These are phyloP conservation scores for Euphydryas editha DNA, from an alignment of 2,888 invertebrate species.

Conservation along the genomic window DNA sequence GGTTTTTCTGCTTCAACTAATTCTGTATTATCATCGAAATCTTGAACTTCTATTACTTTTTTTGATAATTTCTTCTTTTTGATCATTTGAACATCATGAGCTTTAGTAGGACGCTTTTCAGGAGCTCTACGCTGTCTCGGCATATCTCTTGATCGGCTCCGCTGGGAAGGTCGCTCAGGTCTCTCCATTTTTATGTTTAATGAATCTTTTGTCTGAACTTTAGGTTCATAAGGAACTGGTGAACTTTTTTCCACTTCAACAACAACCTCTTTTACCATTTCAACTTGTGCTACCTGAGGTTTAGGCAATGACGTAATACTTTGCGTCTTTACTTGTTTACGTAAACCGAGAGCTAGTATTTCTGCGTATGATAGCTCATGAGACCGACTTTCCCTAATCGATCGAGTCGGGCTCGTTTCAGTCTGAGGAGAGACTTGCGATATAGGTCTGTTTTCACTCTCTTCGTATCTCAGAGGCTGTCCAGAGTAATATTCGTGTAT, in stretches of 20 bases:
- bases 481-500: constrained; percentile 46
- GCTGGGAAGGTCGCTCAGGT: constrained; percentile 52
- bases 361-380: constrained; percentile 89
- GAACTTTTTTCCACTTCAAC: constrained; percentile 62
- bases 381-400: constrained; percentile 59
- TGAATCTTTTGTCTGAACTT: constrained; percentile 42
- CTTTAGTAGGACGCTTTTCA: constrained; percentile 69
- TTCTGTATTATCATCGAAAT: constrained; percentile 65
- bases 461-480: constrained; percentile 47
- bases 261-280: constrained; percentile 66
- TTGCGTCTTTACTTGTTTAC: constrained; percentile 60
- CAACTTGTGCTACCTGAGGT: constrained; percentile 71
- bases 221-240: constrained; percentile 52
- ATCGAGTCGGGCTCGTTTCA: constrained; percentile 34
- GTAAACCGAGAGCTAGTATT: constrained; percentile 87
- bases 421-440: constrained; percentile 31
- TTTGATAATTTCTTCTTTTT: constrained; percentile 72
- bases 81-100: constrained; percentile 60
- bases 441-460: constrained; percentile 44
- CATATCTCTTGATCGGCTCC: constrained; percentile 73
- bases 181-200: constrained; percentile 46
- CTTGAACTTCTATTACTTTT: constrained; percentile 72
- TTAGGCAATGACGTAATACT: constrained; percentile 61
- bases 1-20: constrained; percentile 35
- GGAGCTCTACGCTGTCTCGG: constrained; percentile 68